Evolutionary conservation across 2,888 invertebrate genomes (phyloP), one percentile per base, ranked within the genome.

Genomic region (Gryllus longicercus): DNA sequence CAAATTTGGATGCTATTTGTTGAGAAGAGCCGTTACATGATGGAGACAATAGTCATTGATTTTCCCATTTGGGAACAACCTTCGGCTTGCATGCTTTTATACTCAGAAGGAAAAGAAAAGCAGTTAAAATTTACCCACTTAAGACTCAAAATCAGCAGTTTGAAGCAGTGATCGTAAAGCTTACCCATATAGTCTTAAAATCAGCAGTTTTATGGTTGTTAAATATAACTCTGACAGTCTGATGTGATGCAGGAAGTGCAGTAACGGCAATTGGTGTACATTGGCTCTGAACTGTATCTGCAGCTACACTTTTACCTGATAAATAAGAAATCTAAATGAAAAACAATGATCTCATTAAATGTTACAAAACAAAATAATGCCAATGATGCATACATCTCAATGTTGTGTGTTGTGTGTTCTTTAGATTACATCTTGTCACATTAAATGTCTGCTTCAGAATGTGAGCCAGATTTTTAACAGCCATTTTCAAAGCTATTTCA

Each of bases 131-230:
- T 38, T 11, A 63, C 11, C 11, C 16, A 49, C 5, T 14, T 25
- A 76, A 51, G n/a, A 25, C 51, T 10, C 23, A 11, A n/a, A 12
- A 4, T 21, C 49, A 49, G 38, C 5, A 38, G 38, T 38, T 38
- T 38, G 5, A 38, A 38, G 38, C 38, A 38, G 38, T 38, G 1
- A 38, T 38, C 38, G 1, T 38, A 51, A 21, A 21, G 78, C 84
- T 81, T 80, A 86, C 84, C 86, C 85, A 85, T 21, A 85, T 83
- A 78, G 84, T 84, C 80, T 85, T 84, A 83, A 85, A 85, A 79
- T 85, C 84, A 18, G 84, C 84, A 21, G 83, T 82, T 77, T 81
- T 82, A 78, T 85, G 81, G 75, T 84, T 84, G 77, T 83, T 83
- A 79, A 85, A 85, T 38, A 85, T 81, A 50, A 85, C 84, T 82